These are phyloP conservation scores for Allacma fusca DNA, from an alignment of 2,888 invertebrate genomes.

Conservation along the genomic window DNA sequence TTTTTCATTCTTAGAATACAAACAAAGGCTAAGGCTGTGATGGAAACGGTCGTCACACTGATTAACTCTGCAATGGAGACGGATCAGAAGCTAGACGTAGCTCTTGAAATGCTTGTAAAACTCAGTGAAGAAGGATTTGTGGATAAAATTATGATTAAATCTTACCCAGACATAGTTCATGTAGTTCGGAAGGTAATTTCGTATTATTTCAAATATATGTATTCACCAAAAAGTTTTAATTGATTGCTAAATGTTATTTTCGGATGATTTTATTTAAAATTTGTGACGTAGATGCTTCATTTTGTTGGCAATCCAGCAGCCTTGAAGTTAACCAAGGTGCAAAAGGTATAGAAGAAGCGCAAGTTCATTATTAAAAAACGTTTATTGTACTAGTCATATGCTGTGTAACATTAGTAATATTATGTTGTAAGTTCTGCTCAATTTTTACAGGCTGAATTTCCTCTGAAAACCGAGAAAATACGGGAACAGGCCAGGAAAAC, in stretches of 20 bases:
- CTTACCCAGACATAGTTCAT: conserved; percentile 77
- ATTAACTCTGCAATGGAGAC: conserved; percentile 64
- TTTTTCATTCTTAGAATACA: not conserved
- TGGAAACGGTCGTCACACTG: conserved; percentile 24
- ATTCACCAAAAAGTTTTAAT: no score
- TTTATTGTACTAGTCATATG: no score
- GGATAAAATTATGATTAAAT: conserved; percentile 79
- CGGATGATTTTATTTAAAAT: not conserved
- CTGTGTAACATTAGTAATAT: no score
- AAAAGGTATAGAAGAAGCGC: not conserved
- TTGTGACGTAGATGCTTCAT: conserved; percentile 9
- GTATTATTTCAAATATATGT: no score
- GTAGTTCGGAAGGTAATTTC: conserved; percentile 73
- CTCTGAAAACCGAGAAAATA: conserved; percentile 17
- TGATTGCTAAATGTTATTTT: no score
- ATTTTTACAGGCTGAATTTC: not conserved
- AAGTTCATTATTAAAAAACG: no score
- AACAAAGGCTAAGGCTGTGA: not conserved
- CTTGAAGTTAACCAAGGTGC: not conserved
- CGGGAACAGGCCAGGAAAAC: conserved; percentile 27
- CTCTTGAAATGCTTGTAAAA: conserved; percentile 75
- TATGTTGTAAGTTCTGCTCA: no score
- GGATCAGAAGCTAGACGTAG: conserved; percentile 76
- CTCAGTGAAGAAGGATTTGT: conserved; percentile 67
- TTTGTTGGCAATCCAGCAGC: conserved; percentile 26